Percentiles rank a stretch among this genome's conserved stretches.
These are phyloP conservation scores for Potamarius usumacintae DNA, from an alignment of 2,113 vertebrate species.

Conservation along the genomic window DNA sequence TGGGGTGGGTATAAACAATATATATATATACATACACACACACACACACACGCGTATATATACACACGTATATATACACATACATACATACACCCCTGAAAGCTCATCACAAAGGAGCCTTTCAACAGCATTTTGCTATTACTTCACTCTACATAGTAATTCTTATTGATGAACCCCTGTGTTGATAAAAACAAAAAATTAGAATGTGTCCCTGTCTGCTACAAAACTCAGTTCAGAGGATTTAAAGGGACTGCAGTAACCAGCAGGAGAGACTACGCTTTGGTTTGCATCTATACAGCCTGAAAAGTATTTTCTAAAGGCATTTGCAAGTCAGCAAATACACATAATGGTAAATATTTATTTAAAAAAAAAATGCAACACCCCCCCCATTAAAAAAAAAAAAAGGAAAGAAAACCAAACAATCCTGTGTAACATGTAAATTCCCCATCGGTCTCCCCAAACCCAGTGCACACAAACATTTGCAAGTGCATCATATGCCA, in stretches of 20 bases:
- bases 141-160: neutral
- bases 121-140: neutral
- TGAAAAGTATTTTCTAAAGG: slow-evolving; percentile 1
- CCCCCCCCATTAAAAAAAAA: neutral
- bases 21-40: neutral
- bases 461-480: neutral
- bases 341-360: neutral
- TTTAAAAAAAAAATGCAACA: too few relatives aligned
- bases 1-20: neutral
- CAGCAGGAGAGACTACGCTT: neutral
- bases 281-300: slow-evolving; percentile 1
- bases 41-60: neutral
- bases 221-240: neutral
- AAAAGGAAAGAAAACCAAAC: neutral
- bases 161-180: neutral
- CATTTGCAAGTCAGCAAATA: neutral
- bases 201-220: neutral
- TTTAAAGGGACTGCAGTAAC: slow-evolving; percentile 8
- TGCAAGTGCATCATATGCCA: slow-evolving; percentile 3
- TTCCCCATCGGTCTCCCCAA: neutral
- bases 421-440: slow-evolving; percentile 1
- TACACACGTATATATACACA: neutral
- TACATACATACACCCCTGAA: neutral
- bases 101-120: neutral
- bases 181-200: neutral